Percentiles rank a stretch among this genome's conserved stretches.
Evolutionary conservation across 2,797 vertebrate species (phyloP).

Genomic region (Brachyrhaphis roseni): DNA sequence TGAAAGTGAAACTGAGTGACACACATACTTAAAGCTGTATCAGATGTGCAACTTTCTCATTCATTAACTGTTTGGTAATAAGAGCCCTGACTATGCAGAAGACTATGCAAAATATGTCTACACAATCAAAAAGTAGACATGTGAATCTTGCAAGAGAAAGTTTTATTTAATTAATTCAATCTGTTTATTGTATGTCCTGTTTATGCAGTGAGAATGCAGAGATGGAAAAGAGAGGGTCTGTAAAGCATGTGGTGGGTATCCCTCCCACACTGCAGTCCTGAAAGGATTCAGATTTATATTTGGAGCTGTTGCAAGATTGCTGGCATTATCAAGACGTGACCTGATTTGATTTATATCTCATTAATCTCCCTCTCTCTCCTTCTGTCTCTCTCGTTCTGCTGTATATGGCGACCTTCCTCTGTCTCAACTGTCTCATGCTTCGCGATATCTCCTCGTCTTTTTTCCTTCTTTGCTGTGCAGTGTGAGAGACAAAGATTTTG

Average conservation of each 20-base stretch:
- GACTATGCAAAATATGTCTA: neutral
- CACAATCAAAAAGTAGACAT: neutral
- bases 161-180: neutral
- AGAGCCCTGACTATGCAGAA: neutral
- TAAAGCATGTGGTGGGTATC: conserved; percentile 57
- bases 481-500: conserved; percentile 39
- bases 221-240: conserved; percentile 16
- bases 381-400: conserved; percentile 17
- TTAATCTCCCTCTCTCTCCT: conserved; percentile 59
- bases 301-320: conserved; percentile 61
- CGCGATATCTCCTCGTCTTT: conserved; percentile 30
- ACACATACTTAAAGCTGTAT: neutral
- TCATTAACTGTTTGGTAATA: neutral
- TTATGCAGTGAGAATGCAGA: conserved; percentile 6
- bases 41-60: neutral
- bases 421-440: conserved; percentile 29
- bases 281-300: conserved; percentile 67
- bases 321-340: conserved; percentile 72
- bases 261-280: conserved; percentile 58
- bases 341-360: conserved; percentile 79
- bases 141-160: neutral
- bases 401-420: conserved; percentile 40
- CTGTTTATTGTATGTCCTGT: conserved; percentile 1
- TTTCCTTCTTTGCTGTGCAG: neutral
- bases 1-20: neutral